Base-by-base conservation (phyloP, 2,888 invertebrate genomes). In the Mythimna lalbum region DNA sequence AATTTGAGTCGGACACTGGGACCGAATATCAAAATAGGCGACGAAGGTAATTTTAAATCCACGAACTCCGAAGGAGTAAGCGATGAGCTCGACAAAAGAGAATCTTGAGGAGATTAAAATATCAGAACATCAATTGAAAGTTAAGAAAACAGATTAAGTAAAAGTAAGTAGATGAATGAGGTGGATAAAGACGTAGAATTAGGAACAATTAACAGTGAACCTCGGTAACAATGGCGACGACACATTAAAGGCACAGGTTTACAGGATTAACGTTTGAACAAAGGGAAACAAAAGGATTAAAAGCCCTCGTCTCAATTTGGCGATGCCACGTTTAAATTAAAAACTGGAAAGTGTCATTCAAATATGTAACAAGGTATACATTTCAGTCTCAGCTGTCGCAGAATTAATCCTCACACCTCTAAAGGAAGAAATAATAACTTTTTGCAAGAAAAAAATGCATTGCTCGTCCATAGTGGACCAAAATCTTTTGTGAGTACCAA, bases 401-500 rank as follows among this genome's bases (percentile, higher is more conserved):
- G 90, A 89, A 87, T 90, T 92, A 92, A 93, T 93, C 92, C 89
- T 85, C 90, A 83, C 88, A 85, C 87, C 89, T 86, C 78, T 82
- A 86, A 86, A 87, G 86, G 84, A 90, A 90, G 89, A 90, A 92
- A 88, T 89, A 90, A 90, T 84, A 88, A 85, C 82, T 85, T 88
- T 90, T 88, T 86, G 84, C 88, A 90, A 90, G 91, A 81, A 27
- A 91, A 81, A 91, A 90, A 84, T 85, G 85, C 86, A 87, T 88
- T 88, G 83, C 89, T 87, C 82, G 86, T 81, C 85, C 87, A 88
- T 88, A 90, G 90, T 90, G 92, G 91, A 93, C 93, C 91, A 93
- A 92, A 93, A 90, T 93, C 93, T 90, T 94, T 94, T 95, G 93
- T 93, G 90, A 87, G 87, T 87, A 91, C 66, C 80, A 82, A 93